Evolutionary conservation across 2,888 invertebrate genomes (phyloP), one percentile per base, ranked within the genome.

Genomic region (Rhingia rostrata): DNA sequence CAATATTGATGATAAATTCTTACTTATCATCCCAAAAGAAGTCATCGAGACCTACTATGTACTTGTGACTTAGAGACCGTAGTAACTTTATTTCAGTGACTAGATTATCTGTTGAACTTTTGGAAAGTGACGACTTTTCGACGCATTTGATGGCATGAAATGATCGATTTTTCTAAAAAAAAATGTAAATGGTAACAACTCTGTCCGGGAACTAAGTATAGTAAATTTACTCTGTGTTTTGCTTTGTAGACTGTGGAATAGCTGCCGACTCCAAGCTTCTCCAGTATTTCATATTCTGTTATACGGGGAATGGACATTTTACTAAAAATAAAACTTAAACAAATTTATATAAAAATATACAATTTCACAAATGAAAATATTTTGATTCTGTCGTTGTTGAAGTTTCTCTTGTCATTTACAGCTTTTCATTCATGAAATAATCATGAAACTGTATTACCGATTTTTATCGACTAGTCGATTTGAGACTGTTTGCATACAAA

Each of bases 171-270:
- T 93, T 94, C 75, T 93, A 92, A 93, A 94, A 89, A 94, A 89
- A 93, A 93, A 89, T 22, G 22, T 22, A 49, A 88, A 88, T 32
- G 54, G 3, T n/a, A 12, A 41, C 87, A 35, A 53, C 43, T 10
- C 37, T 30, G 74, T 41, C 6, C 30, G 0, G 4, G n/a, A 41
- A 51, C 43, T 9, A n/a, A 39, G 51, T 35, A 22, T 14, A 37
- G 10, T 33, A 9, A 6, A 1, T 66, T 86, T 83, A 90, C 91
- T 89, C 91, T 91, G 86, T 90, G 89, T 86, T 89, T 87, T 89
- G 96, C 97, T 92, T 96, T 96, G 90, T 95, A 97, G 0, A 97
- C 97, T 0, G 95, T 95, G 0, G 97, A 96, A 91, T 96, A 97
- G 87, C 96, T 96, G 2, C 97, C 97, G 14, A 94, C 93, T 0